Evolutionary conservation across 35 echinoderm and acorn worm species (phyloP), one percentile per base, ranked within the genome.

Genomic region (Apostichopus japonicus): DNA sequence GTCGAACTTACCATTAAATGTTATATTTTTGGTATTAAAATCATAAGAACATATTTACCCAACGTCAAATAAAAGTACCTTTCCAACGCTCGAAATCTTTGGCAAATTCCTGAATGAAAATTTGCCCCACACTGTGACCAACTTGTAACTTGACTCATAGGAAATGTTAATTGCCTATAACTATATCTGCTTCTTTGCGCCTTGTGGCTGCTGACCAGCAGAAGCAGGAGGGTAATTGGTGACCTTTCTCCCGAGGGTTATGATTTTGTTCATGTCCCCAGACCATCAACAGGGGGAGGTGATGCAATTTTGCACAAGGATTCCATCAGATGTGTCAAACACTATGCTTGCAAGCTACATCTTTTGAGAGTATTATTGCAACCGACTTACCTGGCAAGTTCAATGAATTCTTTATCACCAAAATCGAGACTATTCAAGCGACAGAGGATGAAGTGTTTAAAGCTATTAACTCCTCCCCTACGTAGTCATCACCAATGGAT

Each of bases 381-480:
- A 53, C 10, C 6, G 56, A 86, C 56, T 14, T 33, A 33, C 77
- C 77, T 10, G 77, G 7, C 27, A 44, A 78, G n/a, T 33, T 33
- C 27, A 33, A 1, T 33, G 27, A 33, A 33, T 78, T 24, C 77
- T 10, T 10, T 78, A 22, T 3, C 8, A 78, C 21, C 17, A 78
- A 78, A 17, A 78, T 6, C 0, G 77, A 78, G 27, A 78, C 77
- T 0, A 78, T 78, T 44, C 77, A 78, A 17, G 27, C 8, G 1
- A 86, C 82, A 21, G 33, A 86, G 82, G 82, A 86, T 14, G 82
- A 86, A 0, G 82, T 86, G n/a, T 86, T 15, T 17, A 62, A 55
- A 54, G 55, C 52, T 53, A 86, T 86, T 7, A 55, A 62, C n/a
- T 9, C 77, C 8, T 78, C 33, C 1, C 77, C 77, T 78, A 23